Base-by-base conservation (phyloP, 2,797 vertebrate genomes). In the Xenentodon cancila region DNA sequence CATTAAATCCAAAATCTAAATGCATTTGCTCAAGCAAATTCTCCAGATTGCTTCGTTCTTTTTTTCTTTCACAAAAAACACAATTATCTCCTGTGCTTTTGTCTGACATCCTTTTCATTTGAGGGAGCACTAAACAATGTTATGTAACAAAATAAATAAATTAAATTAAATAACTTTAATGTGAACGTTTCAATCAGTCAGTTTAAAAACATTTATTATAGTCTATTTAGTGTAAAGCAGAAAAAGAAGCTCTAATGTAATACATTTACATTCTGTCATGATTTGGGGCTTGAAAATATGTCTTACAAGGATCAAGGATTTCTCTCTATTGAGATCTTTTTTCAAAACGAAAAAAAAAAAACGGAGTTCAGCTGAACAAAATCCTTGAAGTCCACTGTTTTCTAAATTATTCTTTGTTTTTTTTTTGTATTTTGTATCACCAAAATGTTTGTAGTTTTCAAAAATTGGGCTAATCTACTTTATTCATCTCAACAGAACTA, bases 101-200 rank as follows among this genome's bases (percentile, higher is more conserved):
- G 61, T 68, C 17, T 59, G 32, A 69, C 55, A 51, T 13, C 2
- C 3, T 60, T 19, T 73, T 59, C 55, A 40, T 78, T 56, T 27
- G 53, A 68, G 16, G 19, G 8, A 62, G 11, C 32, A 5, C 44
- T 19, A 45, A 21, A 59, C 68, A 47, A 68, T 45, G 44, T 60
- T 44, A 58, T 27, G 43, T 11, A 7, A 12, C 17, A 45, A 53
- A 32, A 59, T n/a, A 19, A 45, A 45, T n/a, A 43, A 17, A 9
- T 25, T 5, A 16, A 55, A n/a, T 43, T 15, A 65, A 44, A 60
- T 71, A 44, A 7, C 53, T 43, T 27, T 9, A 64, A 21, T 48
- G 7, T 34, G 11, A 32, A 47, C 64, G 44, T 66, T 34, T 68
- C 37, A 72, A 71, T 40, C 50, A 73, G 22, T 19, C 9, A 20